Base-by-base conservation (phyloP, 1,140 invertebrate species). In the Pristionchus pacificus region DNA sequence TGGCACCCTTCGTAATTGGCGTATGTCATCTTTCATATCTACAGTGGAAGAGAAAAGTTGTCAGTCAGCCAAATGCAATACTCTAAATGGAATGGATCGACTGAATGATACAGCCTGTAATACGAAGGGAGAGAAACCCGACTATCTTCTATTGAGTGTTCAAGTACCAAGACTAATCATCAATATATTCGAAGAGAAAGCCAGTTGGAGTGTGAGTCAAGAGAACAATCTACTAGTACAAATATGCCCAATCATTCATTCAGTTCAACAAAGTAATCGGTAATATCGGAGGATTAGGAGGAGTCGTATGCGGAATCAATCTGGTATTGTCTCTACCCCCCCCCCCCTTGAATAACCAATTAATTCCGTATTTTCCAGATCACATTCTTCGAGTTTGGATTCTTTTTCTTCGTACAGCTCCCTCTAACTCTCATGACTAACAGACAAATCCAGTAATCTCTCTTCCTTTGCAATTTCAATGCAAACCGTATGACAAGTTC, bases 101-200 rank as follows among this genome's bases (percentile, higher is more conserved):
- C 6, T 49, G 38, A 49, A 6, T 19, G 19, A 49, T 6, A 19
- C 6, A 19, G 38, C 6, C 6, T 49, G 38, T n/a, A n/a, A n/a
- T 28, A 55, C 28, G 57, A 33, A 25, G 38, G 65, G n/a, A 55
- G 28, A 1, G 29, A 55, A 24, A 49, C 38, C 32, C 38, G 38
- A 25, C 57, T 27, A 29, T 66, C 57, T 29, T 55, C 65, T n/a
- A n/a, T 33, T 66, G 27, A 55, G 1, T 49, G 27, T 29, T 55
- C 65, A 57, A 66, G 57, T 55, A 38, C 65, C n/a, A 38, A 15
- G 65, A 55, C 28, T 66, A 19, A 49, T 19, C 29, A 25, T 57
- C 31, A 66, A 24, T 24, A 27, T 28, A 27, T 29, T 1, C 65
- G 32, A 27, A 33, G 32, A 57, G 57, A 38, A 6, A 19, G 6